These are phyloP conservation scores for Nebria brevicollis DNA, from an alignment of 2,888 invertebrate genomes.

Conservation along the genomic window DNA sequence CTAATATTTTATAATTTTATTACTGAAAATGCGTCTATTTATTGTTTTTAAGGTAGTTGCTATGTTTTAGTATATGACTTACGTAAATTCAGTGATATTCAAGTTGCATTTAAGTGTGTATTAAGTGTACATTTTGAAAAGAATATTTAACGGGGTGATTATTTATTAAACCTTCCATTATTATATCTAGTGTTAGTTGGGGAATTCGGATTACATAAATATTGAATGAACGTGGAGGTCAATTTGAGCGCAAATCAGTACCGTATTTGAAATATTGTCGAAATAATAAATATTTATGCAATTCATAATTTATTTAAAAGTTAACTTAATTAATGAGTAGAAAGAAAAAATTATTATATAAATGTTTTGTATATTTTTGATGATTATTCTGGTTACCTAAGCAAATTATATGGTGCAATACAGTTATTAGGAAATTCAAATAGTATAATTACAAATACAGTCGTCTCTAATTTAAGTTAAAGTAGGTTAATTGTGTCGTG, in stretches of 20 bases:
- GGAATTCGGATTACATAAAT: background rate
- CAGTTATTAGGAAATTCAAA: background rate
- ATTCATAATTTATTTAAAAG: too few relatives aligned
- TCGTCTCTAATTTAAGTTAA: conserved; percentile 1
- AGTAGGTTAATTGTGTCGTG: background rate
- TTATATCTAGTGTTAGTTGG: background rate
- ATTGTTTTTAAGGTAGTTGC: background rate
- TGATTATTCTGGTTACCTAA: background rate
- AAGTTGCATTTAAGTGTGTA: background rate
- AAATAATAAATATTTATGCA: too few relatives aligned
- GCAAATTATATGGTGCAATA: background rate
- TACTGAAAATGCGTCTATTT: background rate
- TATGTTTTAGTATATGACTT: background rate
- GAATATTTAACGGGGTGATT: background rate
- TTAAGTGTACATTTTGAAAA: background rate
- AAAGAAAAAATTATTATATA: too few relatives aligned
- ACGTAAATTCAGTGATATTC: background rate
- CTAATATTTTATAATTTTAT: background rate
- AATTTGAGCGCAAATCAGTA: too few relatives aligned
- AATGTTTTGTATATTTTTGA: too few relatives aligned
- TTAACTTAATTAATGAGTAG: too few relatives aligned
- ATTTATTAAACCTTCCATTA: background rate
- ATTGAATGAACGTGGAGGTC: too few relatives aligned
- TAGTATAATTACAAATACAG: background rate
- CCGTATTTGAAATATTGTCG: too few relatives aligned